phyloP scores from a whole-genome alignment of 2,113 vertebrate species.

The Arothron firmamentum region DNA sequence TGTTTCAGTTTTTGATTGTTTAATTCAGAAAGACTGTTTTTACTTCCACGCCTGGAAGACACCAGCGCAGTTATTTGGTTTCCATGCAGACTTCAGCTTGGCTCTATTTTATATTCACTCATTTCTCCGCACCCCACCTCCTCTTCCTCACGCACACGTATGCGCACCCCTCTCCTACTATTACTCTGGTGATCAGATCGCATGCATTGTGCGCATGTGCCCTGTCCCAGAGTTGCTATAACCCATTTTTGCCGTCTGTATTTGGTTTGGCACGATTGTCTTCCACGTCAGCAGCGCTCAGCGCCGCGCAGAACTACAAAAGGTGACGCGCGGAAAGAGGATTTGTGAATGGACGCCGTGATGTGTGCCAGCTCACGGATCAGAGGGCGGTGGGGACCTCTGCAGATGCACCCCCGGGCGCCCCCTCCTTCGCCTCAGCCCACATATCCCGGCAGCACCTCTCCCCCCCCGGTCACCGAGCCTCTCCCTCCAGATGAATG shows the following conservation, averaged over 20 bases:
- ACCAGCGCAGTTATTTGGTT: background rate
- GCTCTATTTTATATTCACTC: slow-evolving; percentile 54
- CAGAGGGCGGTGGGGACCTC: slow-evolving; percentile 73
- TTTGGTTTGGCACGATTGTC: slow-evolving; percentile 62
- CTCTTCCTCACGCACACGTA: slow-evolving; percentile 8
- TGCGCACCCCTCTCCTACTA: slow-evolving; percentile 27
- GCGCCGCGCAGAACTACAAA: slow-evolving; percentile 65
- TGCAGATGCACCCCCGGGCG: slow-evolving; percentile 69
- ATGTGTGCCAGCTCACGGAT: slow-evolving; percentile 78
- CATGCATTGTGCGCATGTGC: slow-evolving; percentile 64
- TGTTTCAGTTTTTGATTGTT: no score
- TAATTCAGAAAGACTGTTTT: no score
- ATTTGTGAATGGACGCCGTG: slow-evolving; percentile 81
- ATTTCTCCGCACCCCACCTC: slow-evolving; percentile 22
- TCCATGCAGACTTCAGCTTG: slow-evolving; percentile 27
- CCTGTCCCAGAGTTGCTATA: slow-evolving; percentile 64
- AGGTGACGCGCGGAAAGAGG: slow-evolving; percentile 72
- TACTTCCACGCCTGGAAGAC: no score
- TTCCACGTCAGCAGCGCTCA: slow-evolving; percentile 69
- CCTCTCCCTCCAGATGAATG: slow-evolving; percentile 62
- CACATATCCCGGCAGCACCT: background rate
- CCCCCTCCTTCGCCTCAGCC: slow-evolving; percentile 15
- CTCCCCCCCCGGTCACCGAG: slow-evolving; percentile 22
- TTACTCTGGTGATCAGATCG: slow-evolving; percentile 30
- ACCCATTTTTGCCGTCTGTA: slow-evolving; percentile 56